A percentile compares a stretch with the other conserved stretches of the same genome.
Evolutionary conservation across 2,113 vertebrate species (phyloP).

Genomic region (Pontoporia blainvillei): DNA sequence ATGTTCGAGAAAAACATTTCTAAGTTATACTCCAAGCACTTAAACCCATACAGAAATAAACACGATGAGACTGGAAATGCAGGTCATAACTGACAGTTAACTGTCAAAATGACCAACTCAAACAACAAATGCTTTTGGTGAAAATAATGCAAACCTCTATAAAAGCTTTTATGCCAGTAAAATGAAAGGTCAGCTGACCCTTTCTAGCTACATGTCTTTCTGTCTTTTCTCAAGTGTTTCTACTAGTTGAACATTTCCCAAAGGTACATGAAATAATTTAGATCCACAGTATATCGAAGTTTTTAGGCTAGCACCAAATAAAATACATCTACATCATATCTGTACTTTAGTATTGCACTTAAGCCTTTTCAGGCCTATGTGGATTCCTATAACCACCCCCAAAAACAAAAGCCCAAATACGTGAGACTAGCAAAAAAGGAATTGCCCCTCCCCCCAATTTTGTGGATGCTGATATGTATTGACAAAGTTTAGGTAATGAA

Average conservation of each 20-base stretch:
- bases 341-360: background rate
- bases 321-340: background rate
- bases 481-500: slow-evolving; percentile 4
- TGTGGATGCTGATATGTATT: slow-evolving; percentile 4
- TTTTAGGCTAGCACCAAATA: background rate
- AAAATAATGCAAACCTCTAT: slow-evolving; percentile 12
- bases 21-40: background rate
- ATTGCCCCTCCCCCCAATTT: background rate
- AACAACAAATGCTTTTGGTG: slow-evolving; percentile 33
- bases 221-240: slow-evolving; percentile 18
- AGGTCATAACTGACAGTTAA: slow-evolving; percentile 44
- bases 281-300: background rate
- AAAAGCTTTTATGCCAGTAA: slow-evolving; percentile 38
- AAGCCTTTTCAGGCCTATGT: background rate
- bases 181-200: slow-evolving; percentile 50
- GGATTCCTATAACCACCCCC: background rate
- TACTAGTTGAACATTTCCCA: slow-evolving; percentile 35
- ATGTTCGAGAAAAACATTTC: background rate
- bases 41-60: slow-evolving; percentile 12
- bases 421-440: background rate
- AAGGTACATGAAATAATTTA: background rate
- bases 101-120: slow-evolving; percentile 50
- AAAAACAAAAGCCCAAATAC: background rate
- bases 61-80: background rate
- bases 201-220: background rate